These are phyloP conservation scores for Cyclura pinguis DNA, from an alignment of 2,797 vertebrate species.

Conservation along the genomic window DNA sequence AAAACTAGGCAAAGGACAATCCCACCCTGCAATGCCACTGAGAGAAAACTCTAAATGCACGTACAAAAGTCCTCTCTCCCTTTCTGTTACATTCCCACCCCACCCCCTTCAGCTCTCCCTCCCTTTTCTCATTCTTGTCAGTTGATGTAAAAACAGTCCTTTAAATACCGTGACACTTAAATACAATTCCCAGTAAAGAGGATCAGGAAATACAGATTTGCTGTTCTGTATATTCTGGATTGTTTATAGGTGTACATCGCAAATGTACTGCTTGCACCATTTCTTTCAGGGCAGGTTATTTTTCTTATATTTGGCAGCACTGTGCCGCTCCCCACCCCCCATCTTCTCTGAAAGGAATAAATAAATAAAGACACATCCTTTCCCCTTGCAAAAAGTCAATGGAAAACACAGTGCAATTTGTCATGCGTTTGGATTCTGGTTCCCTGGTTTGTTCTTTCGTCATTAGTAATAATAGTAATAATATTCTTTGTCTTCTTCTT, in stretches of 20 bases:
- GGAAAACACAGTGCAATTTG: constrained; percentile 80
- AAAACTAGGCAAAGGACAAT: neutral
- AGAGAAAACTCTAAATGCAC: constrained; percentile 46
- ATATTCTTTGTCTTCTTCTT: constrained; percentile 72
- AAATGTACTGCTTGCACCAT: constrained; percentile 56
- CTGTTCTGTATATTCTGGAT: constrained; percentile 39
- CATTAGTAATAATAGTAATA: constrained; percentile 73
- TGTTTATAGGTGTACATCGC: constrained; percentile 69
- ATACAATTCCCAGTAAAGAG: constrained; percentile 30
- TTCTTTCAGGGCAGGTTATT: constrained; percentile 61
- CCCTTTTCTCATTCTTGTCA: constrained; percentile 46
- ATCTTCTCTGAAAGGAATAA: constrained; percentile 15
- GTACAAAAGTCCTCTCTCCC: constrained; percentile 1
- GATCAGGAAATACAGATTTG: constrained; percentile 16
- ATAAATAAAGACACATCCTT: constrained; percentile 67
- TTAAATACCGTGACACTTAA: constrained; percentile 29
- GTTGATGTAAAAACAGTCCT: constrained; percentile 49
- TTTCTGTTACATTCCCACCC: neutral
- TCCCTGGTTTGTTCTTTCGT: constrained; percentile 64
- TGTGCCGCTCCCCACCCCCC: constrained; percentile 67
- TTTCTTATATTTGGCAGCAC: constrained; percentile 70
- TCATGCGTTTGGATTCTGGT: constrained; percentile 79
- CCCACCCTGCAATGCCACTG: neutral
- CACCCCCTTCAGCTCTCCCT: constrained; percentile 16
- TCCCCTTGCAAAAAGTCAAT: constrained; percentile 69